phyloP scores from a whole-genome alignment of 2,797 vertebrate genomes.

The Coccyzus lansbergi region DNA sequence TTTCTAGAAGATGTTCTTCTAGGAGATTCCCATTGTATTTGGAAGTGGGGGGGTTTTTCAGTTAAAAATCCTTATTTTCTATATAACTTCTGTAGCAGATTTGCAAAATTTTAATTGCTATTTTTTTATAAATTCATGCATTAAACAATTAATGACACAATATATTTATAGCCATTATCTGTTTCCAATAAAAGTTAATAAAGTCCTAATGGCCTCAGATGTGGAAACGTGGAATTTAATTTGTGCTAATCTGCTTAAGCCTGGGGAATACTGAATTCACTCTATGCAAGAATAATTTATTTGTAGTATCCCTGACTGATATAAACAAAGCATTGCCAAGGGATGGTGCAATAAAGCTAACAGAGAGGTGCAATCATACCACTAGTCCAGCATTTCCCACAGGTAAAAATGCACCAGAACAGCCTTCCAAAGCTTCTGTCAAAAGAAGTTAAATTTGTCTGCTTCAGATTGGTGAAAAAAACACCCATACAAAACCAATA shows the following conservation, averaged over 20 bases:
- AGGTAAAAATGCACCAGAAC: conserved; percentile 11
- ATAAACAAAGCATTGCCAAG: conserved; percentile 38
- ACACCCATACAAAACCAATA: background rate
- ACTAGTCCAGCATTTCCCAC: background rate
- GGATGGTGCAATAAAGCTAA: conserved; percentile 38
- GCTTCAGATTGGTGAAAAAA: background rate
- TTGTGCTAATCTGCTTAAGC: conserved; percentile 29
- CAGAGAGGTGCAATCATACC: conserved; percentile 7
- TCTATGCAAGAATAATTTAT: conserved; percentile 22
- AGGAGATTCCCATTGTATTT: background rate
- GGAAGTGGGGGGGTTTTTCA: conserved; percentile 39
- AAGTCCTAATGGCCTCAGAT: conserved; percentile 44
- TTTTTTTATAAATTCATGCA: background rate
- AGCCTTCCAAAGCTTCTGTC: background rate
- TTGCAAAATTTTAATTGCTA: background rate
- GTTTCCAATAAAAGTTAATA: conserved; percentile 27
- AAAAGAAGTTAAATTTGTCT: conserved; percentile 17
- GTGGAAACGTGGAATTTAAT: conserved; percentile 50
- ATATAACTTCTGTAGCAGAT: background rate
- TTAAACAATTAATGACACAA: conserved; percentile 5
- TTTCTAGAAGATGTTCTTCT: background rate
- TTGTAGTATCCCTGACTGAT: conserved; percentile 2
- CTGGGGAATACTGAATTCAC: conserved; percentile 22
- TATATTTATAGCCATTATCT: conserved; percentile 37
- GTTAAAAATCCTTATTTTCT: conserved; percentile 51